A percentile compares a stretch with the other conserved stretches of the same genome.
These are phyloP conservation scores for Drosophila nasuta DNA, from an alignment of 1,140 invertebrate genomes.

Conservation along the genomic window DNA sequence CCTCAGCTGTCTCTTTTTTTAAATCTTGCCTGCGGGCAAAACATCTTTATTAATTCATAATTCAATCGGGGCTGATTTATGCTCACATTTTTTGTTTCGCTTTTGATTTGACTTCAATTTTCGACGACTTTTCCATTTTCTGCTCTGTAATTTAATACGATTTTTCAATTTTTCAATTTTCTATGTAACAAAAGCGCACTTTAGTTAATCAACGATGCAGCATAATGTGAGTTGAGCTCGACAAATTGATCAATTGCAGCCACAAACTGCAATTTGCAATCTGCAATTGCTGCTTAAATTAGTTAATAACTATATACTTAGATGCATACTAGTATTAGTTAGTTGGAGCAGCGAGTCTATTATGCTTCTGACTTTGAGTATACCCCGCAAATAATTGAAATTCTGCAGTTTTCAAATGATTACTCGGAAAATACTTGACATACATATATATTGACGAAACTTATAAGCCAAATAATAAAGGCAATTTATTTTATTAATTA, in stretches of 20 bases:
- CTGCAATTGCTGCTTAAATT: constrained; percentile 53
- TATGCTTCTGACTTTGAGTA: no score
- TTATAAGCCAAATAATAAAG: no score
- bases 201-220: constrained; percentile 8
- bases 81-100: constrained; percentile 34
- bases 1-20: constrained; percentile 21
- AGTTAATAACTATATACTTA: constrained; percentile 45
- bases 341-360: no score
- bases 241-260: constrained; percentile 59
- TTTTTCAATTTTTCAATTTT: constrained; percentile 70
- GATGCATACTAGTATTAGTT: not conserved
- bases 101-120: constrained; percentile 77
- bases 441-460: no score
- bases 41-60: constrained; percentile 84
- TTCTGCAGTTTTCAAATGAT: no score
- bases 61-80: constrained; percentile 63
- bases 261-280: constrained; percentile 57
- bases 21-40: constrained; percentile 82
- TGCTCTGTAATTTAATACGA: constrained; percentile 71
- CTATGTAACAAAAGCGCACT: not conserved
- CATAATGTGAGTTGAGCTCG: constrained; percentile 29
- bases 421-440: no score
- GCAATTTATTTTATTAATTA: no score
- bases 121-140: constrained; percentile 30
- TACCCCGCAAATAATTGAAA: no score